Percentiles rank a stretch among this genome's conserved stretches.
These are phyloP conservation scores for Chloroceryle inda DNA, from an alignment of 2,797 vertebrate genomes.

Conservation along the genomic window DNA sequence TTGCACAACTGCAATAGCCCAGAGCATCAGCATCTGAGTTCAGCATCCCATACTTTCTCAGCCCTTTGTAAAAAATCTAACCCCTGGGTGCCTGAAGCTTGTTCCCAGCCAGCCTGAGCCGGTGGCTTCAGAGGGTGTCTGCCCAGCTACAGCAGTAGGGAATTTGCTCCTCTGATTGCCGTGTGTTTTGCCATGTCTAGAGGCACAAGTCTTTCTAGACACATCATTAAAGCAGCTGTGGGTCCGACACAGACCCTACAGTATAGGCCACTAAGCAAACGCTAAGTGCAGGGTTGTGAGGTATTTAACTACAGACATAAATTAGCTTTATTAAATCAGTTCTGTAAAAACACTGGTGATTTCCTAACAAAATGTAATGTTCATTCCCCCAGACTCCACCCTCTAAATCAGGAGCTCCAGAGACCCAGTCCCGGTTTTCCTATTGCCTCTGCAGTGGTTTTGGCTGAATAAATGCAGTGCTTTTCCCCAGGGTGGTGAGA, in stretches of 20 bases:
- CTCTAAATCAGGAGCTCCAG: not conserved
- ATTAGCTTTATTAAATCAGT: slow-evolving; percentile 16
- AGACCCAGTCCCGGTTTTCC: not conserved
- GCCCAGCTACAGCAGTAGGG: not conserved
- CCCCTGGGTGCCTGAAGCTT: not conserved
- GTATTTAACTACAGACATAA: not conserved
- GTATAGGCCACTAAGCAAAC: not conserved
- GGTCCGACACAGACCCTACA: not conserved
- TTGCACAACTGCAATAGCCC: not conserved
- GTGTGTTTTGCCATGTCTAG: not conserved
- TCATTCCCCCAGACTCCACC: not conserved
- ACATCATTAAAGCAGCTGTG: not conserved
- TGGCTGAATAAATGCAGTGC: not conserved
- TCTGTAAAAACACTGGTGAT: not conserved
- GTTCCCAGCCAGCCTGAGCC: not conserved
- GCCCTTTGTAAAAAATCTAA: not conserved
- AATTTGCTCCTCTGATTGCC: not conserved
- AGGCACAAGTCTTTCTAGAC: not conserved
- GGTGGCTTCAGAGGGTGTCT: not conserved
- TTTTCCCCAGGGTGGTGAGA: not conserved
- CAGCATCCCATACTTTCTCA: not conserved
- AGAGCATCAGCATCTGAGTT: not conserved
- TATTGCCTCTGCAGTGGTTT: not conserved
- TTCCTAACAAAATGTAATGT: not conserved
- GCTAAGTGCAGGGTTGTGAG: not conserved